Conservation (phyloP, 2,113 vertebrate genomes). For the Athene cunicularia region DNA sequence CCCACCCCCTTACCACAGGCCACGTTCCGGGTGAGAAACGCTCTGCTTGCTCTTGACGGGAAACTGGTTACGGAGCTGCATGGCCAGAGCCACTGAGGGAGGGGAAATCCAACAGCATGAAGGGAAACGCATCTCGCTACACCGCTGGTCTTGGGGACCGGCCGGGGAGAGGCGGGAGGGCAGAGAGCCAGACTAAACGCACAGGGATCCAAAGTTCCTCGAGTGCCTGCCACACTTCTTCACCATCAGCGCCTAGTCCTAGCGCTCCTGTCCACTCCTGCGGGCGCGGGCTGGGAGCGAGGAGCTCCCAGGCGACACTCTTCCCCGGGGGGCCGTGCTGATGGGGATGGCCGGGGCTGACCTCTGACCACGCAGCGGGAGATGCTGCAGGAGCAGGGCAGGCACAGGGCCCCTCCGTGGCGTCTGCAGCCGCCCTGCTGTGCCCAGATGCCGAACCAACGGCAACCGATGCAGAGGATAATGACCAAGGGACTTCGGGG, state of each 20-base stretch:
- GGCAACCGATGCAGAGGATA: neutral
- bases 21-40: neutral
- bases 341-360: neutral
- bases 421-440: neutral
- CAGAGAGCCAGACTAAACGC: neutral
- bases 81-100: neutral
- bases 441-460: neutral
- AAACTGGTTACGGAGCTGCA: slow-evolving; percentile 29
- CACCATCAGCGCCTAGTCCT: accelerated
- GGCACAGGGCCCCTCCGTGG: no score
- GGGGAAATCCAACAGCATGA: slow-evolving; percentile 5
- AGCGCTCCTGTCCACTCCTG: accelerated
- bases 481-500: neutral
- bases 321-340: neutral
- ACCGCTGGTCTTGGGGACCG: neutral
- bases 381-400: neutral
- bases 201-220: neutral
- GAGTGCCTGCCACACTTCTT: neutral
- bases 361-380: neutral
- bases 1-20: slow-evolving; percentile 52
- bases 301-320: accelerated
- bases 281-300: neutral
- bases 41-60: slow-evolving; percentile 18
- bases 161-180: neutral
- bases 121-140: neutral